Conservation (phyloP, 2,797 vertebrate genomes). For the Chromis chromis region DNA sequence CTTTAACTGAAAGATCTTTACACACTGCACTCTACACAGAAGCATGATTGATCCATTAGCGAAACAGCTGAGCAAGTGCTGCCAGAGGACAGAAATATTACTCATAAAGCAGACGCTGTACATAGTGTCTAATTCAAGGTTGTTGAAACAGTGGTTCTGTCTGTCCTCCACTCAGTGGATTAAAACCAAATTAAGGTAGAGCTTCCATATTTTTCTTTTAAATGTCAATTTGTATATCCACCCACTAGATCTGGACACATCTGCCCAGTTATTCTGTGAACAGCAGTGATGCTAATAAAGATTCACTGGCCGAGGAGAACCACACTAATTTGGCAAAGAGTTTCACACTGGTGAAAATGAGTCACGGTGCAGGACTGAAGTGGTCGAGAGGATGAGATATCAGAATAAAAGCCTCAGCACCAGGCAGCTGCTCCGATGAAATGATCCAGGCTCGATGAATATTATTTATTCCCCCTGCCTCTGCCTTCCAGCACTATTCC, state of each 20-base stretch:
- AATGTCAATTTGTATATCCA: background rate
- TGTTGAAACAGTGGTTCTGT: background rate
- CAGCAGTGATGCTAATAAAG: background rate
- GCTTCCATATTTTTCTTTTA: background rate
- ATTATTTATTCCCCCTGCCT: constrained; percentile 34
- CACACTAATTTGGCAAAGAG: background rate
- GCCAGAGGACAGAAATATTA: background rate
- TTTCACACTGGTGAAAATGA: constrained; percentile 47
- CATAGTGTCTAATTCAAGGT: constrained; percentile 1
- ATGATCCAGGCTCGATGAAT: constrained; percentile 29
- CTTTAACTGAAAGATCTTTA: constrained; percentile 32
- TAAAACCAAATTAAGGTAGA: background rate
- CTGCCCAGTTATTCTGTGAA: constrained; percentile 5
- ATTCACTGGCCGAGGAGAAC: constrained; percentile 20
- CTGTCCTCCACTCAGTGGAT: background rate
- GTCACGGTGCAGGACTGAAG: constrained; percentile 36
- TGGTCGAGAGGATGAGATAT: constrained; percentile 19
- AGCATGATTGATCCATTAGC: constrained; percentile 17
- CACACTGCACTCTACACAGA: background rate
- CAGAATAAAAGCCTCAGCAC: constrained; percentile 30
- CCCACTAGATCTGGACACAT: constrained; percentile 12
- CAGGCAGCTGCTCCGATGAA: constrained; percentile 38
- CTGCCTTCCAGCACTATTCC: constrained; percentile 32
- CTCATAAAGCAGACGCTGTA: background rate
- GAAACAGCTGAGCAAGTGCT: constrained; percentile 21